Base-by-base conservation (phyloP, 2,113 vertebrate species). In the Lota lota region DNA sequence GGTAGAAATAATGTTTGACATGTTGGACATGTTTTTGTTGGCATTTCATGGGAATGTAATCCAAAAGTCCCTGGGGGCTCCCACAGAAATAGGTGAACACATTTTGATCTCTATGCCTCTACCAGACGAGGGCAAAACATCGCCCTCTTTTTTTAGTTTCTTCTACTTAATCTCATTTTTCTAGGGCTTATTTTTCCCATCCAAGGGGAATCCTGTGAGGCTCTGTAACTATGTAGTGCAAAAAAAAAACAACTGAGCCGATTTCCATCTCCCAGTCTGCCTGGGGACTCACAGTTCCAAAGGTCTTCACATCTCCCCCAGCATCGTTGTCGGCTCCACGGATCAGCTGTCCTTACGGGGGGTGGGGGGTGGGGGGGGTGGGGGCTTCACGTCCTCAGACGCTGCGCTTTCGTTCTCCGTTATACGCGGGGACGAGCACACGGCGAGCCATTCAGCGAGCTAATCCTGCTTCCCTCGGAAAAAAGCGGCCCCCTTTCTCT, bases 21-120 rank as follows among this genome's bases (percentile, higher is more conserved):
- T 2, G 40, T 12, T 11, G 2, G 40, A 47, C 40, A 14, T 47
- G 40, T 47, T 47, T 47, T 47, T 14, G 7, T 47, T 11, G 10
- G 40, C 7, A 47, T 47, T 47, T 47, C 40, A 47, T 11, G 1
- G 40, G 8, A 47, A 47, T 11, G 40, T 11, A 47, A 12, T 47
- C 40, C 8, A 12, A 47, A 47, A 47, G 40, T 10, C 40, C 40
- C 40, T 8, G 61, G 3, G 60, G 6, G 56, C 5, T 40, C 36
- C 36, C 3, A 40, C 6, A 40, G 36, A 11, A 40, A 65, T 83
- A 76, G 54, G 10, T 7, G 28, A 86, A 50, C 82, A 80, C 72
- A 69, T 58, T 0, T 28, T 1, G 19, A 65, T 61, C 20, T 72
- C 57, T 58, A 7, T 3, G 6, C 16, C 64, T 4, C 60, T 67